Base-by-base conservation (phyloP, 2,888 invertebrate genomes). In the Cheilosia urbana region DNA sequence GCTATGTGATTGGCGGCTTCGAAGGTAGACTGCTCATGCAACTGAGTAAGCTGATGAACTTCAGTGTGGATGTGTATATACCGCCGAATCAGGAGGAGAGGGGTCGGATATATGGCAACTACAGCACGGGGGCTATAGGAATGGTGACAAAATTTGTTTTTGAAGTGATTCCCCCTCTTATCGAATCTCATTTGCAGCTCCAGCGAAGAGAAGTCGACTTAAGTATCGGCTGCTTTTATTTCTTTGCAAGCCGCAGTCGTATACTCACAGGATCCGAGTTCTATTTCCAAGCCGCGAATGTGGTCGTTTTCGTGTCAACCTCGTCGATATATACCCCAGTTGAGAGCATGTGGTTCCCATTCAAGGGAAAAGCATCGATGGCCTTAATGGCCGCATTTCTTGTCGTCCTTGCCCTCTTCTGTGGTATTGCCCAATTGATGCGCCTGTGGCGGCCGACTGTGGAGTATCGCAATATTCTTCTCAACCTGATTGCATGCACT, bases 31-130 rank as follows among this genome's bases (percentile, higher is more conserved):
- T 90, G 17, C 71, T 90, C 13, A 53, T 66, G 34, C 80, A 87
- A 9, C 51, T 90, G 7, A 85, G 88, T 47, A 57, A 66, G 4
- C 58, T 83, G 30, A 88, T 90, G 88, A 90, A 90, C 63, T 90
- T 90, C 5, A 84, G 75, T 1, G 72, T 90, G 1, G 73, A 77
- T 0, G 45, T 88, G 15, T 42, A 81, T 5, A 30, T 45, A 19
- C 66, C 6, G 49, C 85, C 69, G 57, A 79, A 51, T 55, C 81
- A 42, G 53, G 81, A 47, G 62, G 55, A 49, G 37, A 30, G 69
- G 4, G 75, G 68, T 7, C 4, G 19, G 1, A 55, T 69, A 5
- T 42, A 3, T n/a, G 69, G 21, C 2, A 75, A 80, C 5, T 9
- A 30, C 1, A 80, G 47, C 0, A 69, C 68, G 0, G 72, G 72